Conservation (phyloP, 2,888 invertebrate genomes). For the Piscicola geometra region DNA sequence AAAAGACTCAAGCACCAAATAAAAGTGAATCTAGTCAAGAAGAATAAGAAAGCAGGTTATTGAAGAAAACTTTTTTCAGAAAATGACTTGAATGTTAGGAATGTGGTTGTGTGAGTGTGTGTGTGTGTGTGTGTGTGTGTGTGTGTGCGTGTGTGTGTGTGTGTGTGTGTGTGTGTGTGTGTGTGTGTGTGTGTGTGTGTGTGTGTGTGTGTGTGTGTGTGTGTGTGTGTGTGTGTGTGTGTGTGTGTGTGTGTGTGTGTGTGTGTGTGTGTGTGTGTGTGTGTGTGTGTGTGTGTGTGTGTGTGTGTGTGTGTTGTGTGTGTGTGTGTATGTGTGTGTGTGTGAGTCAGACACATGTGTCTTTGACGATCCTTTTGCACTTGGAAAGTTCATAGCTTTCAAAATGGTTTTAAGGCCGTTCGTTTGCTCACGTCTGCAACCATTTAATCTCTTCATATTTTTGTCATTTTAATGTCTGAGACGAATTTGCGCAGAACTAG, state of each 20-base stretch:
- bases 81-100: too few relatives aligned
- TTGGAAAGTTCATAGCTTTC: background rate
- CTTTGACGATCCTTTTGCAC: background rate
- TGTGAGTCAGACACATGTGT: background rate
- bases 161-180: slow-evolving; percentile 18
- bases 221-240: slow-evolving; percentile 17
- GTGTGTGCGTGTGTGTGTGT: slow-evolving; percentile 39
- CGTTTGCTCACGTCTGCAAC: too few relatives aligned
- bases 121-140: slow-evolving; percentile 52
- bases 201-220: slow-evolving; percentile 16
- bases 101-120: background rate
- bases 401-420: too few relatives aligned
- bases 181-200: slow-evolving; percentile 19
- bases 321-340: slow-evolving; percentile 6
- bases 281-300: too few relatives aligned
- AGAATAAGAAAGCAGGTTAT: slow-evolving; percentile 87
- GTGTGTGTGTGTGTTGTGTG: background rate
- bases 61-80: too few relatives aligned
- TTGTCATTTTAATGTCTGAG: too few relatives aligned
- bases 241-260: slow-evolving; percentile 10
- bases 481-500: too few relatives aligned
- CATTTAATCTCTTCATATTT: too few relatives aligned
- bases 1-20: slow-evolving; percentile 62
- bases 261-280: slow-evolving; percentile 5
- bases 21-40: slow-evolving; percentile 81